Conservation (phyloP, 1,140 invertebrate genomes). For the Nixonia krombeini region DNA sequence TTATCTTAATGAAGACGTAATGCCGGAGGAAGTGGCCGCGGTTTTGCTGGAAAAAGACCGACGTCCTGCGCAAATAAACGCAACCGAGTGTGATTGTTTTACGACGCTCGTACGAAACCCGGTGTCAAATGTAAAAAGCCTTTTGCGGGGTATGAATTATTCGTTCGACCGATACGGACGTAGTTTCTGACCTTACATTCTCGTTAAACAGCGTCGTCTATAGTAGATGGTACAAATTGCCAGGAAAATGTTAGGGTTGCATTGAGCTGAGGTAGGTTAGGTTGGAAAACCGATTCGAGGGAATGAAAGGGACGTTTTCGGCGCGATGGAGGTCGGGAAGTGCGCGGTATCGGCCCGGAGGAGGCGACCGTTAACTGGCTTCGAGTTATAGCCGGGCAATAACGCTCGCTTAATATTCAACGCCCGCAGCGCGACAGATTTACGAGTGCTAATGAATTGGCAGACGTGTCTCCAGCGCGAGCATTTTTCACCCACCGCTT, state of each 20-base stretch:
- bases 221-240: no score
- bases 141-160: no score
- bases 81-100: no score
- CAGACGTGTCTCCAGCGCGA: conserved; percentile 48
- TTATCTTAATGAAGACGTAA: conserved; percentile 71
- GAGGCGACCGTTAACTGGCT: conserved; percentile 59
- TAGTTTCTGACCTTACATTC: no score
- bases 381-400: conserved; percentile 66
- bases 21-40: conserved; percentile 51
- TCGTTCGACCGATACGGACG: no score
- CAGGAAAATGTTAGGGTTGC: no score
- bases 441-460: conserved; percentile 72
- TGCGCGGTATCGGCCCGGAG: no score
- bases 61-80: no score
- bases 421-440: conserved; percentile 65
- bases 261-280: no score
- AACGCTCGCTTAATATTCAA: conserved; percentile 70
- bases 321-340: no score
- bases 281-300: not conserved
- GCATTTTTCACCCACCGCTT: conserved; percentile 24
- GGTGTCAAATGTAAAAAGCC: not conserved
- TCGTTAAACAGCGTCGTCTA: no score
- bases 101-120: no score
- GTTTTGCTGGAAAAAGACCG: conserved; percentile 48
- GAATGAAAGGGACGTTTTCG: not conserved